Evolutionary conservation across 2,113 vertebrate species (phyloP), one percentile per base, ranked within the genome.

Genomic region (Conger conger): DNA sequence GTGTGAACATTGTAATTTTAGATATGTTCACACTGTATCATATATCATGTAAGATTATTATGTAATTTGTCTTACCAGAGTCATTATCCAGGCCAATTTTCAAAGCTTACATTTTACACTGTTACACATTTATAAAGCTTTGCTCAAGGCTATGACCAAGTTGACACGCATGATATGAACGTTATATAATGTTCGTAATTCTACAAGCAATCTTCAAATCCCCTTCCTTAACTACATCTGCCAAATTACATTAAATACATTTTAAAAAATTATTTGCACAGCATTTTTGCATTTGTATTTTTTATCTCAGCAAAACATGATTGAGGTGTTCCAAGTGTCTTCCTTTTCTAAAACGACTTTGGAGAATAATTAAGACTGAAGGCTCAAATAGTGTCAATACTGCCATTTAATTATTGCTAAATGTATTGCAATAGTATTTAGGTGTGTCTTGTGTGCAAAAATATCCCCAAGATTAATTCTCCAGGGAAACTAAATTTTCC

Each of bases 401-500:
- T 20, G 60, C 6, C 60, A 68, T 68, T 68, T 68, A 27, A 68
- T 68, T 68, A n/a, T 73, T 73, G 9, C n/a, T n/a, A n/a, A n/a
- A 73, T 73, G 7, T 73, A 27, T 73, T 73, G 68, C n/a, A 73
- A 27, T 30, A 30, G 6, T 73, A 5, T 33, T 85, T 17, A 30
- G 57, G 57, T 63, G 16, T 7, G 50, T 53, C 50, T 53, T n/a
- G n/a, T n/a, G 50, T 76, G 82, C 57, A 77, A 36, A 17, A 53
- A n/a, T 5, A 30, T 45, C 83, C 82, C 79, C 79, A 68, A 60
- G 23, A 8, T n/a, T 36, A 80, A 18, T 17, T 83, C 82, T 30
- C 81, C 27, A 76, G 33, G 63, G 60, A 45, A 50, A 87, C 63
- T 83, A 83, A 18, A 79, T 77, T 78, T 79, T 83, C 78, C 36